Base-by-base conservation (phyloP, 2,797 vertebrate genomes). In the Micrastur ruficollis region DNA sequence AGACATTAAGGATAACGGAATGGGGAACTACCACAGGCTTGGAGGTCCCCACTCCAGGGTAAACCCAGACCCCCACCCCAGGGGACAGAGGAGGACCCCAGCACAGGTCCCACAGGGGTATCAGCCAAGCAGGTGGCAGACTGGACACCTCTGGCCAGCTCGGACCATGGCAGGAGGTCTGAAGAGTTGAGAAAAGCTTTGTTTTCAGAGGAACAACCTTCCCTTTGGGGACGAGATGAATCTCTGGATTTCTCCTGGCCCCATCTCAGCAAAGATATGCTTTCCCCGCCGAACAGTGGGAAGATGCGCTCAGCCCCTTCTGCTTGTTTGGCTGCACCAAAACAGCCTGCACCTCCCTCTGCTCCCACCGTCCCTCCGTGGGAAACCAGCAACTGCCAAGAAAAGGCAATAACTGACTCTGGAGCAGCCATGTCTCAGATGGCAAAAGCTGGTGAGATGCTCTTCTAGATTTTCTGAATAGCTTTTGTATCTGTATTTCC, bases 231-330 rank as follows among this genome's bases (percentile, higher is more conserved):
- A 46, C 0, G 4, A 73, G 25, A 31, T 47, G 19, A 46, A 81
- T 56, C 22, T 9, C 19, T 76, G 36, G 6, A 16, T 91, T 31
- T 76, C 32, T 89, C 23, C n/a, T 76, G 59, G 23, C 56, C 25
- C 29, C 34, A 6, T 32, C 23, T 58, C 7, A 2, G 61, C 19
- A 74, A 56, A 78, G 12, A 32, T 90, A 16, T 12, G 11, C 46
- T 71, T 59, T 72, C 31, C 31, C 29, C 0, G 27, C 29, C 0
- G 2, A 32, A 42, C 38, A 74, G 38, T 2, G 3, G 65, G 23
- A 81, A 49, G 47, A 65, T 22, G 16, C 18, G 21, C 15, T 78
- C 40, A 67, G 27, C 19, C 46, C n/a, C 40, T 94, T 78, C 44
- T 83, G 21, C 52, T 83, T 36, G 23, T 81, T 78, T 3, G 4